These are phyloP conservation scores for Peromyscus polionotus DNA, from an alignment of 2,113 vertebrate genomes.

Conservation along the genomic window DNA sequence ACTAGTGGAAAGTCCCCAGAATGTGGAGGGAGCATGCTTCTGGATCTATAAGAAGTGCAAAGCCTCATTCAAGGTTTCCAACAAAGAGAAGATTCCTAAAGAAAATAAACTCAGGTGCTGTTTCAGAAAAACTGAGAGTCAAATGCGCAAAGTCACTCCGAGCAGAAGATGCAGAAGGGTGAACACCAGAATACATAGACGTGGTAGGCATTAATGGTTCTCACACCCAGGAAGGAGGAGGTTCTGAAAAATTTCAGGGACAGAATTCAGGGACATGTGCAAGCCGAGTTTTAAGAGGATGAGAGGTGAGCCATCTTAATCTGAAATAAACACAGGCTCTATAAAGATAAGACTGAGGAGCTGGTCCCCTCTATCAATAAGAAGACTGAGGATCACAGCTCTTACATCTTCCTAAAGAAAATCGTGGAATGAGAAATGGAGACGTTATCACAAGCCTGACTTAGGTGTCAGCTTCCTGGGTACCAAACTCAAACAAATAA, in stretches of 20 bases:
- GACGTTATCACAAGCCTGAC: background rate
- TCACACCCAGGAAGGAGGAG: background rate
- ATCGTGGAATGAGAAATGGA: background rate
- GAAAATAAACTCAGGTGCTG: background rate
- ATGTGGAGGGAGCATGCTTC: background rate
- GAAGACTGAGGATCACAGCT: background rate
- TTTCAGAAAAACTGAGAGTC: constrained; percentile 12
- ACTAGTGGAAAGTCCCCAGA: background rate
- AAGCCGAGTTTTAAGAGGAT: background rate
- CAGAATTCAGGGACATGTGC: background rate
- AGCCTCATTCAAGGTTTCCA: background rate
- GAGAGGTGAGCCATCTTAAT: background rate
- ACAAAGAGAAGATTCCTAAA: background rate
- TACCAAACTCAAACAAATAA: background rate
- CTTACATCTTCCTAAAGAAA: background rate
- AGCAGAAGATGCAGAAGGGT: background rate
- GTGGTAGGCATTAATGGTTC: background rate
- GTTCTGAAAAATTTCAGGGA: background rate
- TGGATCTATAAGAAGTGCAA: background rate
- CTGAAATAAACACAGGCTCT: background rate
- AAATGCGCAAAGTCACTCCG: background rate
- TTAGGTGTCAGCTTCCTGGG: background rate
- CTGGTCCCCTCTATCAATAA: background rate
- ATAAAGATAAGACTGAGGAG: background rate
- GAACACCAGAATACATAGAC: background rate